Percentiles rank a stretch among this genome's conserved stretches.
Conservation (phyloP, 2,797 vertebrate species). For the Anguilla anguilla region DNA sequence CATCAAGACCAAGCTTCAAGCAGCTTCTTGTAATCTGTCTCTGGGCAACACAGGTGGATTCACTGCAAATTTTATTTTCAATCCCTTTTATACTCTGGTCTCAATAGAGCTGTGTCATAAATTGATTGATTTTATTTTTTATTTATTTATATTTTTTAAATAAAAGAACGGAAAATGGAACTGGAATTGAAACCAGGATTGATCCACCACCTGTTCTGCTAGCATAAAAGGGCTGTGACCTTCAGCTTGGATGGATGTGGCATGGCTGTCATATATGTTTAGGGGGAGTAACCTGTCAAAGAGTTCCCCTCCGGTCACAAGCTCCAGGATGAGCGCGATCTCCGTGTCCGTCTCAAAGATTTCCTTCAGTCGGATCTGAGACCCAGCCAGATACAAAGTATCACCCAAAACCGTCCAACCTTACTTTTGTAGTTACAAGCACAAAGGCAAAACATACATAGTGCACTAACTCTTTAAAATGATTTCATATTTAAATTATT, state of each 20-base stretch:
- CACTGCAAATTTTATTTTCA: constrained; percentile 22
- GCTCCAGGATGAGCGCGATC: constrained; percentile 82
- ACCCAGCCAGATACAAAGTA: constrained; percentile 22
- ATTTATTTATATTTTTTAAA: constrained; percentile 6
- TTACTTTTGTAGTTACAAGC: neutral
- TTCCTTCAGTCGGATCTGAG: constrained; percentile 88
- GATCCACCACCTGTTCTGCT: constrained; percentile 12
- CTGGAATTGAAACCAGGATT: constrained; percentile 6
- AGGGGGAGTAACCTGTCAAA: constrained; percentile 80
- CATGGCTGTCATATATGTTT: constrained; percentile 19
- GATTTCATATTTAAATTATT: neutral
- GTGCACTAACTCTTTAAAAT: neutral
- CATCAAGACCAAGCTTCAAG: constrained; percentile 9
- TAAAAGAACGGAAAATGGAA: constrained; percentile 13
- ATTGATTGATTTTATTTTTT: constrained; percentile 1
- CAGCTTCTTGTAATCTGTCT: constrained; percentile 11
- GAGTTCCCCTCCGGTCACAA: constrained; percentile 88
- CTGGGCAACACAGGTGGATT: constrained; percentile 4
- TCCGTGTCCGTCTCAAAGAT: constrained; percentile 85
- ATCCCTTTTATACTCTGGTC: constrained; percentile 20
- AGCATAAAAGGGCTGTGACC: constrained; percentile 17
- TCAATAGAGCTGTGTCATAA: constrained; percentile 21
- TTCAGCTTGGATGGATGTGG: constrained; percentile 15
- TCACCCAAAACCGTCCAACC: neutral
- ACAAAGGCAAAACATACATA: neutral